Percentiles rank a stretch among this genome's conserved stretches.
These are phyloP conservation scores for Idaea dimidiata DNA, from an alignment of 2,888 invertebrate genomes.

Conservation along the genomic window DNA sequence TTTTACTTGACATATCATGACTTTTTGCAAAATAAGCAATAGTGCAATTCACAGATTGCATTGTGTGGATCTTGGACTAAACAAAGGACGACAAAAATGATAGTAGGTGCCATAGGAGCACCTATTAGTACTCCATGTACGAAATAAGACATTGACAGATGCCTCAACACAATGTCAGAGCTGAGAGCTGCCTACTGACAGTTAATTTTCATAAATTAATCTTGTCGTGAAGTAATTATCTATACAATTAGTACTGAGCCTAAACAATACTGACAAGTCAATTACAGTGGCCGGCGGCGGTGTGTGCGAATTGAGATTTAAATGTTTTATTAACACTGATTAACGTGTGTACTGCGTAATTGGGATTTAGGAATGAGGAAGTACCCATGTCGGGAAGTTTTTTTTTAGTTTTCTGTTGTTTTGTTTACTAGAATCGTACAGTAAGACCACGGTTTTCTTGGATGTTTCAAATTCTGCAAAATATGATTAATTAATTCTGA, in stretches of 20 bases:
- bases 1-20: no score
- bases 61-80: no score
- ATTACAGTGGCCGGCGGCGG: not conserved
- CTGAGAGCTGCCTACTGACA: not conserved
- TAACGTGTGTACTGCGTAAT: not conserved
- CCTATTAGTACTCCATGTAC: not conserved
- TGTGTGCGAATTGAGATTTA: not conserved
- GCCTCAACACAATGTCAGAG: not conserved
- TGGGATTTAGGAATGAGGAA: not conserved
- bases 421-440: not conserved
- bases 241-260: not conserved
- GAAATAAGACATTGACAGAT: constrained; percentile 3
- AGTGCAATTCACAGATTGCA: no score
- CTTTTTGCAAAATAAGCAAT: no score
- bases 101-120: no score
- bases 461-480: no score
- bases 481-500: no score
- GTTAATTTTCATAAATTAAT: constrained; percentile 3
- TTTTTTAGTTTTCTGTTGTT: not conserved
- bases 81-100: no score
- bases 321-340: not conserved
- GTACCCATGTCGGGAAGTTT: not conserved
- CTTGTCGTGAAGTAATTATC: constrained; percentile 3
- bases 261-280: constrained; percentile 1
- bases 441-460: no score